These are phyloP conservation scores for Enteromius fasciolatus DNA, from an alignment of 2,797 vertebrate genomes.

Conservation along the genomic window DNA sequence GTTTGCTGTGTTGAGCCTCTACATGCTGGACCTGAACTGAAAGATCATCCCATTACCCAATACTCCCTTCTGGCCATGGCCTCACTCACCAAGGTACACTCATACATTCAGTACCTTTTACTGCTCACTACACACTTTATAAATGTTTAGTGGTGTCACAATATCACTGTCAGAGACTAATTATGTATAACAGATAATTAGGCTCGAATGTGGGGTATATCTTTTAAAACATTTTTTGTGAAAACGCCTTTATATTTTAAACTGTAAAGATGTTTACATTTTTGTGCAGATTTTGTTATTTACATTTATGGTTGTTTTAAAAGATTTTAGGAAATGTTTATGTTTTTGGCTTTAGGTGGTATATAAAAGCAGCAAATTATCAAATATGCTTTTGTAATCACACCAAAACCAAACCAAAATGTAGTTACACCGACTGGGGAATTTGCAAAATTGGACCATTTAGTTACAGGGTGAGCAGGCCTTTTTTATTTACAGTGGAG, in stretches of 20 bases:
- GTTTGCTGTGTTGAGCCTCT: conserved; percentile 95
- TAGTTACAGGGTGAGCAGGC: background rate
- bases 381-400: background rate
- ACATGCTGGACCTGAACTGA: conserved; percentile 86
- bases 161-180: no score
- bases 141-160: background rate
- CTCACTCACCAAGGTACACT: conserved; percentile 90
- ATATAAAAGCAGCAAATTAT: background rate
- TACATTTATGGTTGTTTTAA: background rate
- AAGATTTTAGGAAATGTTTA: background rate
- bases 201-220: background rate
- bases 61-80: conserved; percentile 95
- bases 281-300: background rate
- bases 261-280: background rate
- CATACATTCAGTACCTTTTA: conserved; percentile 3
- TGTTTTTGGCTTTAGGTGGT: background rate
- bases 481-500: background rate
- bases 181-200: background rate
- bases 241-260: background rate
- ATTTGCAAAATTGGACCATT: background rate
- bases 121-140: background rate
- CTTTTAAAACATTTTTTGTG: background rate
- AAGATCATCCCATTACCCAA: conserved; percentile 93
- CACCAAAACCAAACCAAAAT: background rate
- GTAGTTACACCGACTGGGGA: background rate